Evolutionary conservation across 2,888 invertebrate species (phyloP), one percentile per base, ranked within the genome.

Genomic region (Drosophila vallismaia): DNA sequence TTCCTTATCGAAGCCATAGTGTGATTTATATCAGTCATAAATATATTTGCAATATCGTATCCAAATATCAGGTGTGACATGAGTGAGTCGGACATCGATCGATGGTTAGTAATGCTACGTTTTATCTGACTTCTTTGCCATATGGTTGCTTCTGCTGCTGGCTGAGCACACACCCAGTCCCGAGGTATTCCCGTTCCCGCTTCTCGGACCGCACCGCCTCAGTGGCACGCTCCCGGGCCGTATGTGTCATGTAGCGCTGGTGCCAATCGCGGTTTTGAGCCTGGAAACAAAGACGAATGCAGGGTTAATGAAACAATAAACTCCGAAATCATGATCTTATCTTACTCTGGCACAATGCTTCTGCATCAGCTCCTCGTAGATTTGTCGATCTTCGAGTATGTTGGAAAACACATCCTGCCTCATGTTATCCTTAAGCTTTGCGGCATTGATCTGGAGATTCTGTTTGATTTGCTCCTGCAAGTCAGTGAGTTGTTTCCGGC

Each of bases 21-120:
- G 38, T 63, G 59, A 79, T 75, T 80, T 80, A 75, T 79, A 62
- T 63, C 58, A 59, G 36, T 40, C 50, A 28, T 57, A 57, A 50
- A 51, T 57, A 28, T 40, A 52, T 54, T 75, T 71, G 60, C 51
- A 54, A 59, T 56, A 59, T 56, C 48, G 44, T 71, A 59, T 58
- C 31, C 46, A 55, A 50, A 59, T 55, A 49, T 51, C 45, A 52
- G 12, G 71, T 63, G 67, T 80, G 64, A 56, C 51, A 51, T 29
- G 44, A 49, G 44, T 36, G 57, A n/a, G 31, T 12, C 12, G 36
- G 44, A 12, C 40, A 52, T 57, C 48, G 62, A 63, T 70, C 53
- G 50, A 31, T 44, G 44, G 42, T 24, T n/a, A 42, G 24, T 36
- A 42, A 48, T 29, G 31, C 29, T 12, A 29, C 31, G 9, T 59